Percentiles rank a stretch among this genome's conserved stretches.
Evolutionary conservation across 2,113 vertebrate genomes (phyloP).

Genomic region (Orycteropus afer): DNA sequence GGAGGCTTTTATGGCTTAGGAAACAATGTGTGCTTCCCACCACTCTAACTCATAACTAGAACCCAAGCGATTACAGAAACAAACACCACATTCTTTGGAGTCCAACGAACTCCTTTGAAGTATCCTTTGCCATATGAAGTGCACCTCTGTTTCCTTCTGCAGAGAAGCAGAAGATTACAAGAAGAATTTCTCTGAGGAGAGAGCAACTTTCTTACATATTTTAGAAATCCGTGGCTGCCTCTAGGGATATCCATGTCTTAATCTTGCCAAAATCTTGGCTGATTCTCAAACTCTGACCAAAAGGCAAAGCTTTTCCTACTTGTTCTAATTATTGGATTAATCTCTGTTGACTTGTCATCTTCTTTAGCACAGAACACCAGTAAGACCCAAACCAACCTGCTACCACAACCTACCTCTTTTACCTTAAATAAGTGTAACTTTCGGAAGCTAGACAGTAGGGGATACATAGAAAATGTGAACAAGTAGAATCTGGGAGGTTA

Average conservation of each 20-base stretch:
- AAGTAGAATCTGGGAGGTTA: not conserved
- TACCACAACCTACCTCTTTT: not conserved
- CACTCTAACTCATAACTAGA: conserved; percentile 59
- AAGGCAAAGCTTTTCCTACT: conserved; percentile 38
- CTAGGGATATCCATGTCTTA: not conserved
- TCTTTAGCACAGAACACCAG: not conserved
- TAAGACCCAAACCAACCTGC: not conserved
- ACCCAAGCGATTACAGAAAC: conserved; percentile 70
- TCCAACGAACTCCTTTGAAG: conserved; percentile 70
- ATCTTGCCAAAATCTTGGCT: not conserved
- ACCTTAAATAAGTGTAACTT: not conserved
- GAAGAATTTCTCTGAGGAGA: not conserved
- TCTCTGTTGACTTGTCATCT: conserved; percentile 36
- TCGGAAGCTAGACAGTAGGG: not conserved
- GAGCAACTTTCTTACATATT: conserved; percentile 17
- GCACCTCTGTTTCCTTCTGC: conserved; percentile 18
- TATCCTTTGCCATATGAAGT: conserved; percentile 53
- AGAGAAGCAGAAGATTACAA: conserved; percentile 32
- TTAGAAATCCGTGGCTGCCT: conserved; percentile 24
- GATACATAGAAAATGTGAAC: not conserved
- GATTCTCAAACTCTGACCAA: not conserved
- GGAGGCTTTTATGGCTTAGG: conserved; percentile 38
- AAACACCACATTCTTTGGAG: conserved; percentile 62
- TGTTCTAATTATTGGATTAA: conserved; percentile 38
- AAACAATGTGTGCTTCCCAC: conserved; percentile 53